Percentiles rank a stretch among this genome's conserved stretches.
Evolutionary conservation across 1,140 invertebrate genomes (phyloP).

Genomic region (Sipha flava): DNA sequence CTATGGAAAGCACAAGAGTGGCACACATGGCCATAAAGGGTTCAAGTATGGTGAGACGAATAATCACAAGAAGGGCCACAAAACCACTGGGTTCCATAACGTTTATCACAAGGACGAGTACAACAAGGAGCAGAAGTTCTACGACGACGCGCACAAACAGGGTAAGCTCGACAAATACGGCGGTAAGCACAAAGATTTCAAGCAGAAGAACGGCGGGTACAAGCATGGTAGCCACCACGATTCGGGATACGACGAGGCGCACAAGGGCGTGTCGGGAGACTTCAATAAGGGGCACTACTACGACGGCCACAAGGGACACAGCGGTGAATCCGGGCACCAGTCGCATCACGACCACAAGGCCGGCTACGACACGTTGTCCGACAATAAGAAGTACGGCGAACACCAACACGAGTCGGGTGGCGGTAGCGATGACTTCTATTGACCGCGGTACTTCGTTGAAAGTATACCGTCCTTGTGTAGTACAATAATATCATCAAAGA

Average conservation of each 20-base stretch:
- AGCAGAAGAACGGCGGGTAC: conserved; percentile 45
- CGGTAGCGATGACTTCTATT: neutral
- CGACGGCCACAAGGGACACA: conserved; percentile 45
- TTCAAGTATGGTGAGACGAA: conserved; percentile 35
- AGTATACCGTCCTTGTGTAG: too few species aligned
- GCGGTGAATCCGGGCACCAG: conserved; percentile 43
- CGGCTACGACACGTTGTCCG: conserved; percentile 43
- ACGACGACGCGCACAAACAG: conserved; percentile 57
- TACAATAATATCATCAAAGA: too few species aligned
- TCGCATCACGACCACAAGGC: conserved; percentile 43
- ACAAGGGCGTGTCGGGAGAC: conserved; percentile 45
- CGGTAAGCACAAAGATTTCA: conserved; percentile 46
- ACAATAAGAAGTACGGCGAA: conserved; percentile 43
- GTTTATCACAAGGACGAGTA: conserved; percentile 64
- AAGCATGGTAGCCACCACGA: conserved; percentile 48
- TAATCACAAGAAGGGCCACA: conserved; percentile 56
- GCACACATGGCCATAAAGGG: conserved; percentile 41
- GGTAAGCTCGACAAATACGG: conserved; percentile 53
- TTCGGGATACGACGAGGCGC: conserved; percentile 45
- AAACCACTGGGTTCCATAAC: conserved; percentile 61
- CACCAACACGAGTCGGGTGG: neutral
- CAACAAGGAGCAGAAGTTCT: conserved; percentile 64
- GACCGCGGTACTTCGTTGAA: neutral
- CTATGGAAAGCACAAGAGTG: conserved; percentile 45
- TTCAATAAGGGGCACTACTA: conserved; percentile 46